A percentile compares a stretch with the other conserved stretches of the same genome.
Evolutionary conservation across 2,113 vertebrate species (phyloP).

Genomic region (Pteropus alecto): DNA sequence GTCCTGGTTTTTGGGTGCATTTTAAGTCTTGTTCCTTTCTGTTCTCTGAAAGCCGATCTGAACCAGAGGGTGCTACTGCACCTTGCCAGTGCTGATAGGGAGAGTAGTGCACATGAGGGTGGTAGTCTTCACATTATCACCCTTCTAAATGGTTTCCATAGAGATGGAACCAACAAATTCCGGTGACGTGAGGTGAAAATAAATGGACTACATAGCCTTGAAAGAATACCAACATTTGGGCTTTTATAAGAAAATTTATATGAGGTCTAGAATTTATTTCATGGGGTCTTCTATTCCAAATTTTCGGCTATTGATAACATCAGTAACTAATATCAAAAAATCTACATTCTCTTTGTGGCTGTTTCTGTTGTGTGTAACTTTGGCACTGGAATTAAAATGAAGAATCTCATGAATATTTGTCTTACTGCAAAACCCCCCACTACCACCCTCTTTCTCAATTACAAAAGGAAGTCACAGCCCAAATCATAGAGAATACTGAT

Average conservation of each 20-base stretch:
- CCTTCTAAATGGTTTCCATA: conserved; percentile 72
- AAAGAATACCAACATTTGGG: conserved; percentile 63
- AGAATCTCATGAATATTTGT: conserved; percentile 13
- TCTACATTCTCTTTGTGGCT: not conserved
- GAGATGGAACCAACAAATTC: conserved; percentile 74
- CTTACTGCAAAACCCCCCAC: not conserved
- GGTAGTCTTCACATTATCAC: conserved; percentile 46
- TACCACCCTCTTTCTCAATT: not conserved
- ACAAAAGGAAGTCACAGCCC: not conserved
- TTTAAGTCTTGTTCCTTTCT: conserved; percentile 28
- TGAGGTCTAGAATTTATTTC: conserved; percentile 49
- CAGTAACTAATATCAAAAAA: not conserved
- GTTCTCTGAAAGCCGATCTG: conserved; percentile 27
- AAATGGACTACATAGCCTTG: conserved; percentile 57
- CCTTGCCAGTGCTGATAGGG: not conserved
- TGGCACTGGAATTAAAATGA: conserved; percentile 1
- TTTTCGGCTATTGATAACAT: not conserved
- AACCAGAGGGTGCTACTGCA: not conserved
- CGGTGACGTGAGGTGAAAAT: conserved; percentile 67
- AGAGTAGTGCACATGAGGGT: conserved; percentile 35
- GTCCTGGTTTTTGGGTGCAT: not conserved
- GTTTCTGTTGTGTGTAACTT: conserved; percentile 25
- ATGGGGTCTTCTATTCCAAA: not conserved
- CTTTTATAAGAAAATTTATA: conserved; percentile 46
- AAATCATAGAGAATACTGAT: conserved; percentile 7